Conservation (phyloP, 2,888 invertebrate genomes). For the Drosophila neutralis region DNA sequence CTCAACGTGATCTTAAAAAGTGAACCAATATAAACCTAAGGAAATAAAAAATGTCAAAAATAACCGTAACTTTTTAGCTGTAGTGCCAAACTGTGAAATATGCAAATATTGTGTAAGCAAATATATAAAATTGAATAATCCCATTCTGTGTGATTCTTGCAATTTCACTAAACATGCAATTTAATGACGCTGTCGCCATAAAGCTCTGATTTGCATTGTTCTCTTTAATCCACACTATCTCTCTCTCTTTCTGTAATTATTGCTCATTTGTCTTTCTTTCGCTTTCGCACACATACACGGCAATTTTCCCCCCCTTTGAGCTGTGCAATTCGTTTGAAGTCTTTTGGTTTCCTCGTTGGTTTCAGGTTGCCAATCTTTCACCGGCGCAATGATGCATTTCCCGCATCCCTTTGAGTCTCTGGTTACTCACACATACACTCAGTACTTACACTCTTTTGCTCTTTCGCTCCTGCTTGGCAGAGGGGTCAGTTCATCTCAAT, state of each 20-base stretch:
- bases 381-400: constrained; percentile 4
- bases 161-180: neutral
- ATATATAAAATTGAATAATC: neutral
- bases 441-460: neutral
- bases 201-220: neutral
- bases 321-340: constrained; percentile 18
- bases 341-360: constrained; percentile 2
- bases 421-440: constrained; percentile 18
- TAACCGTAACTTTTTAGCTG: too few relatives aligned
- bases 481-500: constrained; percentile 4
- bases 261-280: neutral
- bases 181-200: neutral
- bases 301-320: neutral
- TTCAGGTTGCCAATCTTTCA: constrained; percentile 18
- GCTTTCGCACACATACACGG: neutral
- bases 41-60: neutral
- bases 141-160: neutral
- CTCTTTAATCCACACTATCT: neutral
- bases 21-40: neutral
- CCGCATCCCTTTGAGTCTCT: constrained; percentile 9
- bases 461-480: neutral
- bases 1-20: neutral
- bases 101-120: neutral
- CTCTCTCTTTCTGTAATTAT: neutral
- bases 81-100: neutral